Evolutionary conservation across 2,113 vertebrate genomes (phyloP).

Genomic region (Alectura lathami): DNA sequence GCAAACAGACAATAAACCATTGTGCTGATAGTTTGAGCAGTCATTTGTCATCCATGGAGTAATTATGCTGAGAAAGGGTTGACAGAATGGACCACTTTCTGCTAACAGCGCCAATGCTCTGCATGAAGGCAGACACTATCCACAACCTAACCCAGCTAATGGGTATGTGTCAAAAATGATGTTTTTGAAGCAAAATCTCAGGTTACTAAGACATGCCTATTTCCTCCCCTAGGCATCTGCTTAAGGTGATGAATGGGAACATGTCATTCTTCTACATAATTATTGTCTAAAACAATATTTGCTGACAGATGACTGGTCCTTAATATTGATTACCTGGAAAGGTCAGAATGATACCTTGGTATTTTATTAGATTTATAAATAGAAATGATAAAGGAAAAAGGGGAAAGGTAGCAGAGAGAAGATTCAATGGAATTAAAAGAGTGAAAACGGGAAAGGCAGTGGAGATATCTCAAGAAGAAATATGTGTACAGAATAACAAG

Average conservation of each 20-base stretch:
- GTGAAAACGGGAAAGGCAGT: neutral
- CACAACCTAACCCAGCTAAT: constrained; percentile 29
- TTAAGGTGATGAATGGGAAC: constrained; percentile 66
- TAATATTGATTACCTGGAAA: constrained; percentile 68
- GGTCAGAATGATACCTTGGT: constrained; percentile 39
- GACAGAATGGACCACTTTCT: constrained; percentile 50
- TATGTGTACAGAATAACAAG: neutral
- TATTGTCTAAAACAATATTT: constrained; percentile 68
- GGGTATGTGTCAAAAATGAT: constrained; percentile 45
- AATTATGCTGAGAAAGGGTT: constrained; percentile 49
- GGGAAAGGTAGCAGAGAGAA: neutral
- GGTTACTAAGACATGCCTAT: constrained; percentile 25
- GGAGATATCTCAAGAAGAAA: neutral
- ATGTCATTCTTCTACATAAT: constrained; percentile 49
- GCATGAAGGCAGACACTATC: constrained; percentile 22
- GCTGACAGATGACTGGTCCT: constrained; percentile 52
- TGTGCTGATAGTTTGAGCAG: constrained; percentile 31
- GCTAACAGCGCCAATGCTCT: constrained; percentile 21
- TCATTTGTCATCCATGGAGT: constrained; percentile 54
- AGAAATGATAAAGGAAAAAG: constrained; percentile 49
- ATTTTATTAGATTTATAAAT: constrained; percentile 64
- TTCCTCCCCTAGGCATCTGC: neutral
- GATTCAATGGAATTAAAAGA: constrained; percentile 4
- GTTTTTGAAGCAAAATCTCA: constrained; percentile 47
- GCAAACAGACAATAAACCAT: constrained; percentile 46